Conservation (phyloP, 2,797 vertebrate species). For the Anomalospiza imberbis region DNA sequence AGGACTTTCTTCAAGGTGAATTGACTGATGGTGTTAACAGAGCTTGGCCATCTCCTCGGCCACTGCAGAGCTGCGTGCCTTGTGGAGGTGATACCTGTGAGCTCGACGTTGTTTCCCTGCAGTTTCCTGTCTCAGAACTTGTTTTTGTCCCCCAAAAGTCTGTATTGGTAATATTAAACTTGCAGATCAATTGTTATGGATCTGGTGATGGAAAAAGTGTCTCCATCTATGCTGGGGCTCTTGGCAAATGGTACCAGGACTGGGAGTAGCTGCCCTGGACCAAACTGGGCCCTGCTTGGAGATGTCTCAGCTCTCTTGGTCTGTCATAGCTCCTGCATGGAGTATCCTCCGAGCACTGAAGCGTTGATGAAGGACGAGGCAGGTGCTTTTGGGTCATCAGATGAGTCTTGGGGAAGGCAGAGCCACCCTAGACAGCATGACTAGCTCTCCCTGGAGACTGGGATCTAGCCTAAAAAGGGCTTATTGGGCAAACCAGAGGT, state of each 20-base stretch:
- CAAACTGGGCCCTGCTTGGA: neutral
- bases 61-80: rapidly evolving
- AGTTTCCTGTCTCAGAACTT: neutral
- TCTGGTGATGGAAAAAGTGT: neutral
- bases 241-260: neutral
- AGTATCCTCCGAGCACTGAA: neutral
- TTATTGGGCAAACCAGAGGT: neutral
- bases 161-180: neutral
- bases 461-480: neutral
- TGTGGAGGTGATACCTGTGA: neutral
- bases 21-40: neutral
- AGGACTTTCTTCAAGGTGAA: neutral
- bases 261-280: neutral
- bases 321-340: neutral
- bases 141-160: neutral
- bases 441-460: neutral
- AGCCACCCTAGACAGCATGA: neutral
- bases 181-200: neutral
- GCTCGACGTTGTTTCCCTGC: neutral
- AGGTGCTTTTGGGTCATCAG: neutral
- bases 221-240: neutral
- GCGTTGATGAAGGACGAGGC: rapidly evolving
- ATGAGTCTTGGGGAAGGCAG: neutral
- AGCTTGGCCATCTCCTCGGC: neutral
- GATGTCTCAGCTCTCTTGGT: neutral